Evolutionary conservation across 1,140 invertebrate species (phyloP).

Genomic region (Brachionus rotundiformis): DNA sequence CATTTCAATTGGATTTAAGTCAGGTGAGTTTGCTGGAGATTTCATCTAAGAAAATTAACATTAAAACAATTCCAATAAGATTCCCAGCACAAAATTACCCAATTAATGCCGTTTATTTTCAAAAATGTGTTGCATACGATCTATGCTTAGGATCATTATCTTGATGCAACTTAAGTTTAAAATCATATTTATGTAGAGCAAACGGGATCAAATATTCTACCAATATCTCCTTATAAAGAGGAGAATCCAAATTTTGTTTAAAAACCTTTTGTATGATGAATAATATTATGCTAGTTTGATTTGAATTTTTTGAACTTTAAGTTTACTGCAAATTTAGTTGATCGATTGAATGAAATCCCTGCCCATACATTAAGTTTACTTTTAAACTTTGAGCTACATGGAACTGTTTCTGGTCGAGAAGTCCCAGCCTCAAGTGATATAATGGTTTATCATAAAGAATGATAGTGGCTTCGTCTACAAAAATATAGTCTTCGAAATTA

Average conservation of each 20-base stretch:
- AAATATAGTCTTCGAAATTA: constrained; percentile 17
- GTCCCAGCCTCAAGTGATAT: background rate
- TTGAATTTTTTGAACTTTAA: background rate
- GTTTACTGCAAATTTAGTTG: background rate
- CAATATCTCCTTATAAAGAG: background rate
- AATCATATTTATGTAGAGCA: background rate
- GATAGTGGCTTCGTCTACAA: background rate
- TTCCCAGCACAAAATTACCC: too few relatives aligned
- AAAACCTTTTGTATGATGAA: background rate
- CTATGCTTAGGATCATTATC: too few relatives aligned
- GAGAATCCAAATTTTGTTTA: background rate
- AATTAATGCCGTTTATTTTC: too few relatives aligned
- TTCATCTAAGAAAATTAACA: too few relatives aligned
- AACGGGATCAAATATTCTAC: background rate
- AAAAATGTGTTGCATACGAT: background rate
- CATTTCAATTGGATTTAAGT: constrained; percentile 19
- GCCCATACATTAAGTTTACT: constrained; percentile 10
- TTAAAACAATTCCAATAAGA: too few relatives aligned
- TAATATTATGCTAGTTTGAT: background rate
- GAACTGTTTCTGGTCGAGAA: background rate
- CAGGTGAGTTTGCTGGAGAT: background rate
- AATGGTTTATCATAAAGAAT: background rate
- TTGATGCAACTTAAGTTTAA: background rate
- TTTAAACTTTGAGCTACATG: constrained; percentile 15
- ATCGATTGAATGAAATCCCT: background rate